Evolutionary conservation across 2,113 vertebrate species (phyloP), one percentile per base, ranked within the genome.

Genomic region (Sylvilagus bachmani): DNA sequence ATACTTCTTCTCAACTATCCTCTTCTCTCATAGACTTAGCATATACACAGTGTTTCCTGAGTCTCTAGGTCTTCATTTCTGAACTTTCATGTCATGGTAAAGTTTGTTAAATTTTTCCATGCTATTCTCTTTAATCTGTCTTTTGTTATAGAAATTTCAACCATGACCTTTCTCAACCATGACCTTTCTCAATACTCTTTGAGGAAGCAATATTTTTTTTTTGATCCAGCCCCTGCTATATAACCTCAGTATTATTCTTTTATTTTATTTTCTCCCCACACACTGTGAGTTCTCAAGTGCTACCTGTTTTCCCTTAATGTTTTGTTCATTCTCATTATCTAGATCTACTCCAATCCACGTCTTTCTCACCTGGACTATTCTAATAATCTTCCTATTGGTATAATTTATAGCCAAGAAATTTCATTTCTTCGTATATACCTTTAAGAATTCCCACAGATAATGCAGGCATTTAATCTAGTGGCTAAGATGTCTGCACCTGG

Each of bases 281-380:
- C 73, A 14, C 27, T 22, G 5, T 83, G 22, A 88, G 14, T 79
- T 17, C 9, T 83, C 49, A 31, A 77, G 9, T 6, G 12, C 7
- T 77, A 64, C n/a, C 33, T 29, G 82, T 86, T 64, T 12, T 49
- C 24, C 24, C 31, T 75, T 86, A 51, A 77, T 71, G 14, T 64
- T 90, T 86, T 61, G 3, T 90, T 86, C 36, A 19, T 61, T 67
- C 27, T 25, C 0, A 51, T 64, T 90, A 44, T 49, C 13, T 67
- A 44, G 82, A 74, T 88, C 66, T 80, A 29, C 24, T 90, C n/a
- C 49, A 93, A 62, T 90, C n/a, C 49, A 93, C 53, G 38, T 58
- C 66, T 4, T 89, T 88, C 29, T 75, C n/a, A 79, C 12, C 44
- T 70, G 58, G 10, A 69, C 33, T 81, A 64, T 84, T 44, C 38